These are phyloP conservation scores for Apeira syringaria DNA, from an alignment of 2,888 invertebrate genomes.

Conservation along the genomic window DNA sequence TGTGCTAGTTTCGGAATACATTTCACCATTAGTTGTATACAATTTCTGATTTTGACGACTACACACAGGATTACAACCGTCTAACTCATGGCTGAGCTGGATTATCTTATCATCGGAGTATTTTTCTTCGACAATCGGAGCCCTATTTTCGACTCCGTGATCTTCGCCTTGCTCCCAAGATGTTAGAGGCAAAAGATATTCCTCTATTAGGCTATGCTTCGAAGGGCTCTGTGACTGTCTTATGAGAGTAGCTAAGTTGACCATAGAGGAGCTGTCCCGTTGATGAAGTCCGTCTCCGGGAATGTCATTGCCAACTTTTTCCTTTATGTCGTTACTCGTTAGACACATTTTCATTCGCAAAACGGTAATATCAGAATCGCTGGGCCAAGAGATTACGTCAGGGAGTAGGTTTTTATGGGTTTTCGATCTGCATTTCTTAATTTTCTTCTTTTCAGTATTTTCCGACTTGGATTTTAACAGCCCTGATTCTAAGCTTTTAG, in stretches of 20 bases:
- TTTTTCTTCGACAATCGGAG: conserved; percentile 30
- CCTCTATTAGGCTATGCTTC: conserved; percentile 66
- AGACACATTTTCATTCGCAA: conserved; percentile 73
- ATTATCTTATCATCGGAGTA: conserved; percentile 15
- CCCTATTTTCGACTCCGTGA: conserved; percentile 37
- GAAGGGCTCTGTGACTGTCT: conserved; percentile 62
- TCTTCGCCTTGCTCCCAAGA: conserved; percentile 78
- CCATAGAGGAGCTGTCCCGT: conserved; percentile 82
- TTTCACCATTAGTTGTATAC: conserved; percentile 44
- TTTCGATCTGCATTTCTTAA: conserved; percentile 49
- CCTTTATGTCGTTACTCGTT: conserved; percentile 62
- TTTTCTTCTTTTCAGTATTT: conserved; percentile 44
- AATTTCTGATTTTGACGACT: conserved; percentile 34
- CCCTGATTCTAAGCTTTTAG: conserved; percentile 63
- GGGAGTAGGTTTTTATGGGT: conserved; percentile 49
- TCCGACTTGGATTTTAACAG: conserved; percentile 44
- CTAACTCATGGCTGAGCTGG: conserved; percentile 23
- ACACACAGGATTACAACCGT: conserved; percentile 32
- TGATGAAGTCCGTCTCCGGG: conserved; percentile 83
- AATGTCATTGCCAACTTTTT: conserved; percentile 67
- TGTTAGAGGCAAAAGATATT: conserved; percentile 80
- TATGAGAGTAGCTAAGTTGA: conserved; percentile 83
- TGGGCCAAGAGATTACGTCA: conserved; percentile 76
- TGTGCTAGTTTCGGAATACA: conserved; percentile 41
- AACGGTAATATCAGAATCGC: conserved; percentile 85